phyloP scores from a whole-genome alignment of 2,113 vertebrate species.

The Gracilinanus agilis region DNA sequence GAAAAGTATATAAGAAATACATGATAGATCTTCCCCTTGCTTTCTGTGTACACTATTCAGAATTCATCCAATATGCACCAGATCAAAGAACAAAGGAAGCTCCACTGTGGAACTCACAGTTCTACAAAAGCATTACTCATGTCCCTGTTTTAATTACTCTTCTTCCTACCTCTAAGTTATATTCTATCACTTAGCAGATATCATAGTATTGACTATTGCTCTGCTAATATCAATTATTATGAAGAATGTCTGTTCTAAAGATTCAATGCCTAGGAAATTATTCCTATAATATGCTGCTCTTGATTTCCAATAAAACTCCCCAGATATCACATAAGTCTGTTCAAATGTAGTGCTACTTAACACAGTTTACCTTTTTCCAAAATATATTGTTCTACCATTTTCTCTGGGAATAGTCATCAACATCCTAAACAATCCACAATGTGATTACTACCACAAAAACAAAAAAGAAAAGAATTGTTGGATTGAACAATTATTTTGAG shows the following conservation, averaged over 20 bases:
- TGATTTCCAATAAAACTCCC: not conserved
- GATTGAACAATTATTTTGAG: not conserved
- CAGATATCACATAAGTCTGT: not conserved
- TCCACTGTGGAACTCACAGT: not conserved
- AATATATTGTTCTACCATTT: not conserved
- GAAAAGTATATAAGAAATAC: not conserved
- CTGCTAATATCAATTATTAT: not conserved
- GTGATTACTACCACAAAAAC: not conserved
- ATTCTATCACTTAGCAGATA: not conserved
- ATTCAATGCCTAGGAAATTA: slow-evolving; percentile 7
- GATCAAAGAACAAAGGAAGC: not conserved
- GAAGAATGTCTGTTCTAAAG: slow-evolving; percentile 15
- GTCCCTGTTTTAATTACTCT: slow-evolving; percentile 9
- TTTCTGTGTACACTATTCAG: not conserved
- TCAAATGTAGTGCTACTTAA: not conserved
- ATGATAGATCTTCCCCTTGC: not conserved
- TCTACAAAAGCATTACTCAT: not conserved
- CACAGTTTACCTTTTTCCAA: not conserved
- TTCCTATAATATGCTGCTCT: not conserved
- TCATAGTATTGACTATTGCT: not conserved
- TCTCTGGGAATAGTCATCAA: slow-evolving; percentile 20
- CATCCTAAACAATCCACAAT: not conserved
- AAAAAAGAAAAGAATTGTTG: not conserved
- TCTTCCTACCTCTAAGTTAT: not conserved
- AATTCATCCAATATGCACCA: not conserved